These are phyloP conservation scores for Thunnus thynnus DNA, from an alignment of 2,113 vertebrate genomes.

Conservation along the genomic window DNA sequence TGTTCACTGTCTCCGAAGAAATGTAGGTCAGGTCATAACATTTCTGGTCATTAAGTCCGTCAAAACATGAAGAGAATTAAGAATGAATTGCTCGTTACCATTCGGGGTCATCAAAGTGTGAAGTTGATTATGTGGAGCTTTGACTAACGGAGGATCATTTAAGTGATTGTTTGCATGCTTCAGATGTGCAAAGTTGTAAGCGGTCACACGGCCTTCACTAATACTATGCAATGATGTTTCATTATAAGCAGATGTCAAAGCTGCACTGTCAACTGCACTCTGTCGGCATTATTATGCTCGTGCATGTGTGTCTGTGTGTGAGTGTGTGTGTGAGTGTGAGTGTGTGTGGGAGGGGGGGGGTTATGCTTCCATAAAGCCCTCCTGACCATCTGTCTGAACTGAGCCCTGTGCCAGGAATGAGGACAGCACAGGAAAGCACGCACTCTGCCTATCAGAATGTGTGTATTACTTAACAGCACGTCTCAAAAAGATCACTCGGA, in stretches of 20 bases:
- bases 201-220: background rate
- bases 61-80: background rate
- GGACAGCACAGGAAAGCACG: slow-evolving; percentile 40
- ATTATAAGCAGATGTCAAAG: slow-evolving; percentile 39
- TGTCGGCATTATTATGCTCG: slow-evolving; percentile 1
- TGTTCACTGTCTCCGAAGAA: background rate
- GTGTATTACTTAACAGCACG: slow-evolving; percentile 16
- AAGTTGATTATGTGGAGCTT: background rate
- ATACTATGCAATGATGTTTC: slow-evolving; percentile 20
- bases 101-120: background rate
- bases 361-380: slow-evolving; percentile 50
- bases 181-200: background rate
- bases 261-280: slow-evolving; percentile 24
- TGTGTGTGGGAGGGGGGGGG: slow-evolving; percentile 18
- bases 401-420: slow-evolving; percentile 66
- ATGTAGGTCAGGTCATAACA: slow-evolving; percentile 4
- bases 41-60: slow-evolving; percentile 8
- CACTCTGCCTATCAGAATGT: slow-evolving; percentile 16
- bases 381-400: slow-evolving; percentile 79
- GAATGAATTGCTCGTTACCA: background rate
- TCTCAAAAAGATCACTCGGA: slow-evolving; percentile 1
- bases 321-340: background rate
- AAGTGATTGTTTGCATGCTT: background rate
- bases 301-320: slow-evolving; percentile 29
- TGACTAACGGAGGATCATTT: background rate